Evolutionary conservation across 2,113 vertebrate genomes (phyloP), one percentile per base, ranked within the genome.

Genomic region (Pantherophis guttatus): DNA sequence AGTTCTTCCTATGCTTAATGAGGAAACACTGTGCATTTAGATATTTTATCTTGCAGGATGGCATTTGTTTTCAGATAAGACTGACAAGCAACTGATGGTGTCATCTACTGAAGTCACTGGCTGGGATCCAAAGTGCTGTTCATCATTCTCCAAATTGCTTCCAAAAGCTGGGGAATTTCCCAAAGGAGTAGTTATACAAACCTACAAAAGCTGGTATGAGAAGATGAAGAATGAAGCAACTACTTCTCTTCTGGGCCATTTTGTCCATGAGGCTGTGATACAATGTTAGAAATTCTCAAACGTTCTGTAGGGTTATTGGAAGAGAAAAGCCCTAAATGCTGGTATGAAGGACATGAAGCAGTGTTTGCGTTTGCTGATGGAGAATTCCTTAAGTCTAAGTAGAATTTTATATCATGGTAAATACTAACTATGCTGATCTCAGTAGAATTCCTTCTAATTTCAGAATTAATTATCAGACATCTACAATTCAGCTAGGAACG

Each of bases 401-500:
- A 89, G 87, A 57, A 92, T 85, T 86, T 50, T 93, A 87, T 89
- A 88, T 88, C 85, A 93, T 92, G 50, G 91, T 93, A 57, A 58
- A 95, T 93, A 93, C 0, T 0, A 92, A 93, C 0, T 0, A 92
- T 88, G 88, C 85, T 94, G 89, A 94, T 62, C 48, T 94, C 90
- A 85, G 65, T 53, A 54, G 5, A 95, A 65, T 57, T 96, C 62
- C 86, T 89, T 65, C 23, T 93, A 87, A 92, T 86, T 94, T 81
- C 58, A 93, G 52, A 95, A 50, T 94, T 50, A 93, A 93, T 92
- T 90, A 89, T 95, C 95, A 23, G 39, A 23, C 33, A 57, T 86
- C 90, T 95, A 94, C 62, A 92, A 93, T 88, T 93, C 94, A 92
- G 53, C 24, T 91, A 86, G 93, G 93, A 96, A 94, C 95, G 94